These are phyloP conservation scores for Sclerurus mexicanus DNA, from an alignment of 2,113 vertebrate species.

Conservation along the genomic window DNA sequence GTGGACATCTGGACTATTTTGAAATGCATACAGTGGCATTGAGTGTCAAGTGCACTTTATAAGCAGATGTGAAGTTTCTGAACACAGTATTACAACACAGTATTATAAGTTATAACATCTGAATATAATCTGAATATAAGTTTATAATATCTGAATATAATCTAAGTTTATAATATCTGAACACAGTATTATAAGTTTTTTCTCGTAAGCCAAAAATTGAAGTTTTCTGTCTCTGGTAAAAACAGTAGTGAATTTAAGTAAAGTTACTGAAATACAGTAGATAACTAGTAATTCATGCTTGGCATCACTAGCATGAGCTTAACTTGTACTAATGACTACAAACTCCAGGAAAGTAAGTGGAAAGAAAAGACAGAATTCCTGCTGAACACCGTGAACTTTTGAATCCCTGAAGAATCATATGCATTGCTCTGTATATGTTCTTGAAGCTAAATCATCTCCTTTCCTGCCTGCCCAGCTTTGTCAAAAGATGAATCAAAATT, in stretches of 20 bases:
- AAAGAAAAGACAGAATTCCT: background rate
- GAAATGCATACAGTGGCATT: fast-evolving
- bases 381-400: background rate
- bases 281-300: background rate
- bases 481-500: background rate
- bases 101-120: too few species aligned
- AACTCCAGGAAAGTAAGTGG: background rate
- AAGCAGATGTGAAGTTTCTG: background rate
- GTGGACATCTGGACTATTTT: background rate
- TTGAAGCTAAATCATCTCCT: background rate
- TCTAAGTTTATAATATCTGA: too few species aligned
- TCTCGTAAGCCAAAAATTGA: background rate
- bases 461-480: background rate
- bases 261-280: background rate
- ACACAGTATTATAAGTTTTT: background rate
- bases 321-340: background rate
- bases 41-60: background rate
- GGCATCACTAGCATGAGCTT: background rate
- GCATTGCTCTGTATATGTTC: background rate
- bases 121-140: too few species aligned
- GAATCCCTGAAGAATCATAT: background rate
- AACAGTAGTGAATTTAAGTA: background rate
- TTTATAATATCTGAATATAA: too few species aligned
- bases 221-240: background rate
- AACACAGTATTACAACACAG: too few species aligned